phyloP scores from a whole-genome alignment of 1,140 invertebrate species.

The Physella acuta region DNA sequence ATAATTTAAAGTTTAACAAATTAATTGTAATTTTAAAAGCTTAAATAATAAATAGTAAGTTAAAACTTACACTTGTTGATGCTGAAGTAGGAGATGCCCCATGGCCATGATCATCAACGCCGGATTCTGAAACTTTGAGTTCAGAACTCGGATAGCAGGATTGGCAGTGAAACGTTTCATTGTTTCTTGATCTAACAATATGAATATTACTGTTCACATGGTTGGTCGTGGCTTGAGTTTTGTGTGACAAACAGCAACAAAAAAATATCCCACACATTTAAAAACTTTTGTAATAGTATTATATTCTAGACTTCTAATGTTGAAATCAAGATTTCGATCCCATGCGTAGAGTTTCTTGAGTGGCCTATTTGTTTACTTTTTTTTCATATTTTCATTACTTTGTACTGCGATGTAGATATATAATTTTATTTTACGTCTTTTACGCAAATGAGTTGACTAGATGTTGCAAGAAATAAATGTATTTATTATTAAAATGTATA shows the following conservation, averaged over 20 bases:
- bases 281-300: background rate
- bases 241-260: conserved; percentile 8
- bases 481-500: too few species aligned
- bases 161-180: background rate
- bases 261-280: conserved; percentile 30
- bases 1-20: too few species aligned
- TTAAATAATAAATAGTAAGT: background rate
- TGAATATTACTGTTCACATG: background rate
- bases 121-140: background rate
- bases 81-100: background rate
- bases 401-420: background rate
- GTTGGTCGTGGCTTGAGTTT: background rate
- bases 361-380: background rate
- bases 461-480: too few species aligned
- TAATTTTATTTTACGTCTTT: too few species aligned
- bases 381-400: background rate
- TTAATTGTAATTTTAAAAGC: too few species aligned
- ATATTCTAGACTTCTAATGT: background rate
- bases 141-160: too few species aligned
- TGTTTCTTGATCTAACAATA: background rate
- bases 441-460: too few species aligned
- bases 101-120: background rate
- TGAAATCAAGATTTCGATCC: background rate
- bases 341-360: background rate
- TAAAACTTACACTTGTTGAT: background rate